Base-by-base conservation (phyloP, 2,797 vertebrate genomes). In the Selene dorsalis region DNA sequence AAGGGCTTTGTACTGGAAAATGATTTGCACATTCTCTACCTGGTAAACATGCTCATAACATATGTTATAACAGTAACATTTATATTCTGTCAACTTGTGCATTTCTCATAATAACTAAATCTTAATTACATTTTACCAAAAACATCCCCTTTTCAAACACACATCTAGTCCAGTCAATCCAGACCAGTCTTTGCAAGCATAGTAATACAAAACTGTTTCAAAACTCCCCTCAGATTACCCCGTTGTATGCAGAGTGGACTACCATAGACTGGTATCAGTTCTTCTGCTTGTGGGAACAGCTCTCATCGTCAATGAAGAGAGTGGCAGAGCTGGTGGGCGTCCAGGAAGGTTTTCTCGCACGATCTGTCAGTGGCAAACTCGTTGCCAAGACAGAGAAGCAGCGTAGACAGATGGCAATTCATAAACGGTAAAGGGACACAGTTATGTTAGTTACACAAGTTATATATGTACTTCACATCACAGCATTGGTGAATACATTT, bases 221-320 rank as follows among this genome's bases (percentile, higher is more conserved):
- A 24, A 60, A 75, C 74, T 85, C 61, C 66, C 20, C 73, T 75
- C 82, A 99, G 97, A 96, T 99, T 86, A 98, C 98, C 6, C 97
- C 97, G 0, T 83, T 99, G 71, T 98, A 97, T 30, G 96, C 96
- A 24, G 97, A 99, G 58, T 99, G 97, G 98, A 96, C 95, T 1
- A 94, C 95, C 69, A 98, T 99, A 82, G 97, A 99, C 77, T 99
- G 98, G 98, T 99, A 99, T 88, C 96, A 96, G 89, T 99, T 99
- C 89, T 98, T 98, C 89, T 97, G 97, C 87, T 90, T 98, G 30
- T 99, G 97, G 98, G 98, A 99, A 81, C 96, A 97, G 88, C 90
- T 99, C 65, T 95, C 97, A 0, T 93, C 95, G 9, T 97, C 97
- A 4, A 97, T 99, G 97, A 98, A 96, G 90, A 95, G 96, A 73